Base-by-base conservation (phyloP, 2,888 invertebrate genomes). In the Neria commutata region DNA sequence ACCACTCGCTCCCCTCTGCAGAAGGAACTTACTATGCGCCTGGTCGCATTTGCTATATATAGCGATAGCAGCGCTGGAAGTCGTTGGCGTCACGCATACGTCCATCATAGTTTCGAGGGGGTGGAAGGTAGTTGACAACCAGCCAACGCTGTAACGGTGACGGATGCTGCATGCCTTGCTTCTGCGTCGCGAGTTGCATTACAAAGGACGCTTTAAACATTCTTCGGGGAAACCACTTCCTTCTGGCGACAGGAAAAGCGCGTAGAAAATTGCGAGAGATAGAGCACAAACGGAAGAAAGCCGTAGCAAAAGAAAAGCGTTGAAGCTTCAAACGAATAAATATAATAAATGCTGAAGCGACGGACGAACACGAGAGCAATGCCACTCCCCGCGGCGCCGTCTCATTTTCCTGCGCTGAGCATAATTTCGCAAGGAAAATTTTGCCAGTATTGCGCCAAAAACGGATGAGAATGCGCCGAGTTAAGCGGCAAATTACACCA, bases 251-350 rank as follows among this genome's bases (percentile, higher is more conserved):
- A 29, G 29, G 11, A 29, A 29, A 29, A 29, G 6, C 29, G 29
- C 29, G 6, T 29, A 14, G 6, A 8, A 4, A 37, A n/a, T 37
- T 8, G 11, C 6, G 29, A 29, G 29, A 6, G 29, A 29, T 8
- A n/a, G n/a, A n/a, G n/a, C n/a, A n/a, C n/a, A n/a, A n/a, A n/a
- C n/a, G n/a, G n/a, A n/a, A n/a, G n/a, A n/a, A n/a, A n/a, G n/a
- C n/a, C 37, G n/a, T 4, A 37, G 37, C 37, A 37, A 37, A 42
- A 37, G 53, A 54, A 53, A 54, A 54, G 42, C 54, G 37, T 42
- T 54, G 50, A 71, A 67, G 66, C 64, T 66, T n/a, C n/a, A n/a
- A 66, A 67, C 67, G 70, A 58, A 64, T 62, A 62, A 63, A 63
- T 61, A 62, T 56, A 56, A 59, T 42, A 48, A 52, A 16, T 26